A percentile compares a stretch with the other conserved stretches of the same genome.
These are phyloP conservation scores for Euthynnus affinis DNA, from an alignment of 2,797 vertebrate species.

Conservation along the genomic window DNA sequence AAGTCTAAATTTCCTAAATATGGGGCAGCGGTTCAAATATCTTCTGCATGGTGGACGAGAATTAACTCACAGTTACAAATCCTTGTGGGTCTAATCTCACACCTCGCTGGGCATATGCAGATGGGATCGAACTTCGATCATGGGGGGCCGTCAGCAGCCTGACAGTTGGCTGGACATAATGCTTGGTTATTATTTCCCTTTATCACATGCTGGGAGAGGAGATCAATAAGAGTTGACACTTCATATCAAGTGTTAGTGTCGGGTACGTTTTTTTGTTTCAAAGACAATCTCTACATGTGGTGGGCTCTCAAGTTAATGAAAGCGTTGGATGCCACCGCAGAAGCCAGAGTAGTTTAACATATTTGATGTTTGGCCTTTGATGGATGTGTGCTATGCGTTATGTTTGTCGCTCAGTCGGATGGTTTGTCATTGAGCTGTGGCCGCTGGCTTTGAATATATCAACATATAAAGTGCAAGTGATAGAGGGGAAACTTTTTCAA, in stretches of 20 bases:
- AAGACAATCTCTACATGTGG: conserved; percentile 8
- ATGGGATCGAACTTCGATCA: conserved; percentile 35
- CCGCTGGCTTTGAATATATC: conserved; percentile 11
- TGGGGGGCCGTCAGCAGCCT: conserved; percentile 13
- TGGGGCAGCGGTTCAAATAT: conserved; percentile 27
- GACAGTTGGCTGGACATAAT: conserved; percentile 57
- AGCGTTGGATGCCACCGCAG: conserved; percentile 19
- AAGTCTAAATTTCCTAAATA: conserved; percentile 35
- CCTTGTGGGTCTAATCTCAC: conserved; percentile 57
- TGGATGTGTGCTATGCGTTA: conserved; percentile 23
- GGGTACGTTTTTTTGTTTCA: conserved; percentile 9
- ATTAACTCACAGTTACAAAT: conserved; percentile 55
- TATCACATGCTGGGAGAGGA: conserved; percentile 38
- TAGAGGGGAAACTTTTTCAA: not conserved
- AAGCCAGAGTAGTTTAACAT: conserved; percentile 30
- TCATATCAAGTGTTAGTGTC: not conserved
- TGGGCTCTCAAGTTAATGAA: conserved; percentile 54
- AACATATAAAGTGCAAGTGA: not conserved
- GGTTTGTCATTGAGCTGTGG: conserved; percentile 21
- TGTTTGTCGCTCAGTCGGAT: not conserved
- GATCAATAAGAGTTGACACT: conserved; percentile 34
- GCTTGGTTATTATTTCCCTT: conserved; percentile 57
- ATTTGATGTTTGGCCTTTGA: conserved; percentile 18
- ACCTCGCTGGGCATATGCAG: conserved; percentile 61
- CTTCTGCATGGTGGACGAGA: conserved; percentile 6